phyloP scores from a whole-genome alignment of 2,888 invertebrate genomes.

The Apocheima hispidaria region DNA sequence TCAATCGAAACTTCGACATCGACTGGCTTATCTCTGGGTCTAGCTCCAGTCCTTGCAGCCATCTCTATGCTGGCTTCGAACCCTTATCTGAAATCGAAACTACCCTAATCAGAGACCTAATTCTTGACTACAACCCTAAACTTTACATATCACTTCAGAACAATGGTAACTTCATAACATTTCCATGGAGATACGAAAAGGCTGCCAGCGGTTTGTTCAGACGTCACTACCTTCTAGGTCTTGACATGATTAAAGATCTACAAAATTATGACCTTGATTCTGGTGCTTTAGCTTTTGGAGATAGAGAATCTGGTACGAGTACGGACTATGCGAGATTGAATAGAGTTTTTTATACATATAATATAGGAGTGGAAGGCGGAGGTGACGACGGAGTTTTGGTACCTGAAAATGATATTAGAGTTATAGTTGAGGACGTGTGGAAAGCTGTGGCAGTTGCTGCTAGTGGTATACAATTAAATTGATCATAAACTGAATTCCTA shows the following conservation, averaged over 20 bases:
- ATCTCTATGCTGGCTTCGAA: conserved; percentile 86
- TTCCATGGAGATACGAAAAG: conserved; percentile 89
- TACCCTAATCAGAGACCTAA: conserved; percentile 81
- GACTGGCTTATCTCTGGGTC: conserved; percentile 89
- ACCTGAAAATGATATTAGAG: conserved; percentile 61
- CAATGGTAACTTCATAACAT: conserved; percentile 88
- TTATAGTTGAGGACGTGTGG: conserved; percentile 68
- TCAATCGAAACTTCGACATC: conserved; percentile 91
- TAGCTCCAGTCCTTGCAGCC: conserved; percentile 86
- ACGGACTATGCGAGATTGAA: conserved; percentile 64
- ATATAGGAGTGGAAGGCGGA: conserved; percentile 64
- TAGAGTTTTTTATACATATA: conserved; percentile 63
- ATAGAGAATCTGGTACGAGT: conserved; percentile 72
- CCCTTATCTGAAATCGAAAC: conserved; percentile 90
- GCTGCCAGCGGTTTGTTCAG: conserved; percentile 73
- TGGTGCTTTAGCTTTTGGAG: conserved; percentile 62
- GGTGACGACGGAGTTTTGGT: conserved; percentile 59
- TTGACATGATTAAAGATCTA: conserved; percentile 62
- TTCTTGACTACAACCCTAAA: conserved; percentile 78
- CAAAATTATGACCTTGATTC: conserved; percentile 60
- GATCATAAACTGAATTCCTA: conserved; percentile 9
- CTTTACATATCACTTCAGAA: conserved; percentile 92
- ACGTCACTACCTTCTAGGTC: conserved; percentile 64
- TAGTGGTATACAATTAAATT: conserved; percentile 32
- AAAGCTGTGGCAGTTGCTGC: conserved; percentile 63